Evolutionary conservation across 2,113 vertebrate genomes (phyloP).

Genomic region (Camarhynchus parvulus): DNA sequence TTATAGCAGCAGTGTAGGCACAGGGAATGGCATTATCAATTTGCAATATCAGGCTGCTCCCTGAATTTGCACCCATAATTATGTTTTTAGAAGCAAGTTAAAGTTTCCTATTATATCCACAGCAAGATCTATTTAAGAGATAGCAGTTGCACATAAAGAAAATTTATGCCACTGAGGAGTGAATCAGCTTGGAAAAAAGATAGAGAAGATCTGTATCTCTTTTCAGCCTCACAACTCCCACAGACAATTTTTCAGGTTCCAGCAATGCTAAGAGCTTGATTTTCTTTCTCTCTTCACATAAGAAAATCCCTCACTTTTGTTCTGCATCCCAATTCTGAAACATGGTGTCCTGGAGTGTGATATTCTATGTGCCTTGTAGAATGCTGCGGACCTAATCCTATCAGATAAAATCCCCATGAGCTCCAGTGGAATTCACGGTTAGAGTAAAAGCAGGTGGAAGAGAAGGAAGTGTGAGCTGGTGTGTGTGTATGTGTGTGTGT

Average conservation of each 20-base stretch:
- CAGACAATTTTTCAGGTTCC: not conserved
- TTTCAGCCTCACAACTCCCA: not conserved
- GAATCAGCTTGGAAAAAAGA: slow-evolving; percentile 4
- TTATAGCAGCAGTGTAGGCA: not conserved
- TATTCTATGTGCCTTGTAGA: not conserved
- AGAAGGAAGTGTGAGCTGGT: not conserved
- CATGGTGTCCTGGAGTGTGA: not conserved
- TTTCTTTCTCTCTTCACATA: not conserved
- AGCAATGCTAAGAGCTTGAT: not conserved
- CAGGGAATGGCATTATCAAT: not conserved
- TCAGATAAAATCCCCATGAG: not conserved
- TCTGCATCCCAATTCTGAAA: not conserved
- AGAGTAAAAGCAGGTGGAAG: not conserved
- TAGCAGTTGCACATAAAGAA: not conserved
- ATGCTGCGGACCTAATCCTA: not conserved
- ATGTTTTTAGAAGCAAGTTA: not conserved
- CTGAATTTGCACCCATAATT: not conserved
- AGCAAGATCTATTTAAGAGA: slow-evolving; percentile 36
- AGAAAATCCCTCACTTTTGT: not conserved
- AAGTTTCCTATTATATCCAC: slow-evolving; percentile 8
- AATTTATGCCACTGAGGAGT: not conserved
- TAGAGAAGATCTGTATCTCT: not conserved
- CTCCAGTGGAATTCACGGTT: not conserved
- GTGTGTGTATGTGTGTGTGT: not conserved
- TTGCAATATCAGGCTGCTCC: not conserved